Evolutionary conservation across 1,140 invertebrate genomes (phyloP).

Genomic region (Brachionus angularis): DNA sequence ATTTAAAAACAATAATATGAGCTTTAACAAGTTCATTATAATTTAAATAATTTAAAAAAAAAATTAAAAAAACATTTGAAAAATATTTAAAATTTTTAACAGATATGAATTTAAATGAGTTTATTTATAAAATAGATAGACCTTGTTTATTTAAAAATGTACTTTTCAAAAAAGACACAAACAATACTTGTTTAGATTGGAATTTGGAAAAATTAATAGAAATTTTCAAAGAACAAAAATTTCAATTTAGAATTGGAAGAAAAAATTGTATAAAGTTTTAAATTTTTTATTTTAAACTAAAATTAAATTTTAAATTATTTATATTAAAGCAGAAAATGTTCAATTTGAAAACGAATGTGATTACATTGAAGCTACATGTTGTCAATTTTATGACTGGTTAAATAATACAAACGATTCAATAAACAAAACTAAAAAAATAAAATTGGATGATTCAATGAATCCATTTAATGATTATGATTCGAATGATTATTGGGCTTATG

Average conservation of each 20-base stretch:
- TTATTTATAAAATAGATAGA: constrained; percentile 9
- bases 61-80: constrained; percentile 21
- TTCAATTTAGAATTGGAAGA: constrained; percentile 31
- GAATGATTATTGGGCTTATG: constrained; percentile 67
- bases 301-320: too few species aligned
- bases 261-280: too few species aligned
- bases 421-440: too few species aligned
- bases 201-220: not conserved
- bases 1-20: too few species aligned
- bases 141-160: not conserved
- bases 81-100: not conserved
- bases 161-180: not conserved
- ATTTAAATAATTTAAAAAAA: too few species aligned
- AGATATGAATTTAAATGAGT: constrained; percentile 2
- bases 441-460: too few species aligned
- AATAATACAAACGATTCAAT: constrained; percentile 48
- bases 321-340: constrained; percentile 55
- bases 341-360: constrained; percentile 71
- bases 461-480: constrained; percentile 45
- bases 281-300: too few species aligned
- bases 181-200: not conserved
- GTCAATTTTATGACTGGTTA: constrained; percentile 63
- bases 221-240: not conserved
- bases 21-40: too few species aligned
- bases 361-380: constrained; percentile 62